Evolutionary conservation across 2,113 vertebrate species (phyloP), one percentile per base, ranked within the genome.

Genomic region (Dipodomys ordii): DNA sequence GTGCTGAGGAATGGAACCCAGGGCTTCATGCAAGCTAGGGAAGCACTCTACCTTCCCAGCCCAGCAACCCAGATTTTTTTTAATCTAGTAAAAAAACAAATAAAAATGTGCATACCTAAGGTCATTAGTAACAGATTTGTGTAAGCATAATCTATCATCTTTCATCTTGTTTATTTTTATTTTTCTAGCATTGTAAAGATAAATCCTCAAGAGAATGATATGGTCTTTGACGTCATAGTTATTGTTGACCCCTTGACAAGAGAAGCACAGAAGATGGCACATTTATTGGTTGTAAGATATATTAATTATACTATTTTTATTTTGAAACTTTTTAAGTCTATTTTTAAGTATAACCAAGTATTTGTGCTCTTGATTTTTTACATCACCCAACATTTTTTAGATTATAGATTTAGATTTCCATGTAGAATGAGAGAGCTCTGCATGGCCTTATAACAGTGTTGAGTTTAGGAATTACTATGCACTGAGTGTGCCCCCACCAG

Each of bases 211-310:
- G 97, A 99, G 90, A 97, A 98, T 67, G 99, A 99, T 72, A 98
- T 98, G 44, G 99, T 98, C 97, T 99, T 98, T 95, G 99, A 99
- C 64, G 97, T 99, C n/a, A 64, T 99, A 96, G 99, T 99, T 85
- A 94, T 99, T 71, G 98, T 99, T 94, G 99, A 99, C 96, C 99
- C 99, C 10, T 96, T 99, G 90, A 99, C 99, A 16, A 99, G 99
- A 98, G 98, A 99, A 83, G 99, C 99, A 77, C 99, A 99, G 98
- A 99, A 99, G 98, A 98, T 99, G 98, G 96, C 99, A 71, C 98
- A 99, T 27, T 97, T 99, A 65, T 91, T 99, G 92, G 98, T 98
- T 95, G 99, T 99, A 98, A 99, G 99, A 97, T 19, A 18, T 87
- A 49, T 18, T 65, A 84, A 53, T 53, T 53, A 44, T 7, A 71